Evolutionary conservation across 2,113 vertebrate genomes (phyloP), one percentile per base, ranked within the genome.

Genomic region (Paedocypris sp.): DNA sequence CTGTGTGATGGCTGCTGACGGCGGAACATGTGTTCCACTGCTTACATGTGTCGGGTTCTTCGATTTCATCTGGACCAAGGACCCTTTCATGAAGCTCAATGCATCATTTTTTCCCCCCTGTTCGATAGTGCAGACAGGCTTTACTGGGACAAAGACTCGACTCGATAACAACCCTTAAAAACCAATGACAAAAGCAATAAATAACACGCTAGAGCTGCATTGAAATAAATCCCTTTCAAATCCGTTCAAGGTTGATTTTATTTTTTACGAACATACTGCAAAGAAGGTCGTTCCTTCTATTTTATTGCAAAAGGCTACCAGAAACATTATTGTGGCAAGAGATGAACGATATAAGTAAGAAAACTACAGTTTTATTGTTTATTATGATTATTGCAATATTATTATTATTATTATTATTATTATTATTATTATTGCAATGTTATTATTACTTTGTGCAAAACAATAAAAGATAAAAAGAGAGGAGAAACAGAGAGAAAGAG

Each of bases 141-240:
- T 10, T 5, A 15, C 41, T 47, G 48, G 35, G 60, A 69, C 57
- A 62, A 66, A 62, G 48, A 52, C 12, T 32, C 35, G 38, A 49
- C 52, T 22, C 52, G 13, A 39, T 67, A 46, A 68, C 47, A 51
- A 46, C 39, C 58, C 51, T 53, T 67, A 54, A 43, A 73, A 74
- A 74, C 43, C 36, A 72, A 54, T 71, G 66, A 71, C 69, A 72
- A 28, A 59, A 23, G 62, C 12, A 64, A 69, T 64, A 64, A 61
- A 71, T 56, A 49, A 67, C 41, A 60, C 36, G 26, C 3, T 2
- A 13, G 26, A 13, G 31, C 35, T n/a, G 6, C 36, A 36, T 31
- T 20, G 26, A 65, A 58, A 62, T 69, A 65, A 67, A 72, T 72
- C 25, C 36, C 64, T 36, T 35, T 50, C 32, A 43, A 67, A 66